Evolutionary conservation across 2,113 vertebrate species (phyloP).

Genomic region (Apodemus sylvaticus): DNA sequence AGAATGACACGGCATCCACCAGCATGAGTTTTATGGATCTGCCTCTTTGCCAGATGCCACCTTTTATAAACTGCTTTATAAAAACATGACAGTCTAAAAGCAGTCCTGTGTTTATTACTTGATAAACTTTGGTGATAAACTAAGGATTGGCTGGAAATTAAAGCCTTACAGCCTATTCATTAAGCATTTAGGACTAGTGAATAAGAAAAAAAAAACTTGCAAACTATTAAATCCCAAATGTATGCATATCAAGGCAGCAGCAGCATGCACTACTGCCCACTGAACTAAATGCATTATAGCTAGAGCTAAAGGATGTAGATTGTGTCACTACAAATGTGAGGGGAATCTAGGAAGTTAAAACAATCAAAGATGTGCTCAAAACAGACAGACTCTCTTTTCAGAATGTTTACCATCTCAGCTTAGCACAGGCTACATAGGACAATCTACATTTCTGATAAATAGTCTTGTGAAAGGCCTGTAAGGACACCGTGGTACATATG

Average conservation of each 20-base stretch:
- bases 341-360: slow-evolving; percentile 1
- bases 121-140: slow-evolving; percentile 88
- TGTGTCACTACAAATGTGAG: slow-evolving; percentile 40
- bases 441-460: not conserved
- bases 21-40: slow-evolving; percentile 82
- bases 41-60: slow-evolving; percentile 91
- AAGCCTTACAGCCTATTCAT: slow-evolving; percentile 83
- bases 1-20: slow-evolving; percentile 87
- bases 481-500: slow-evolving; percentile 9
- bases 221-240: slow-evolving; percentile 74
- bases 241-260: slow-evolving; percentile 63
- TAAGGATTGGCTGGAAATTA: slow-evolving; percentile 85
- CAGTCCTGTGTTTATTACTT: slow-evolving; percentile 86
- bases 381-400: not conserved
- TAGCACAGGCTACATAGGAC: not conserved
- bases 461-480: slow-evolving; percentile 33
- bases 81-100: slow-evolving; percentile 84
- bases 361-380: not conserved
- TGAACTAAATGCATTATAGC: slow-evolving; percentile 76
- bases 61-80: slow-evolving; percentile 90
- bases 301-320: slow-evolving; percentile 74
- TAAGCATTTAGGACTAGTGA: slow-evolving; percentile 81
- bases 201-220: slow-evolving; percentile 66
- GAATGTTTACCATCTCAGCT: slow-evolving; percentile 14
- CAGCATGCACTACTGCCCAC: slow-evolving; percentile 64